Conservation (phyloP, 92 coral and sea anemone genomes). For the Epizoanthus rinbou region DNA sequence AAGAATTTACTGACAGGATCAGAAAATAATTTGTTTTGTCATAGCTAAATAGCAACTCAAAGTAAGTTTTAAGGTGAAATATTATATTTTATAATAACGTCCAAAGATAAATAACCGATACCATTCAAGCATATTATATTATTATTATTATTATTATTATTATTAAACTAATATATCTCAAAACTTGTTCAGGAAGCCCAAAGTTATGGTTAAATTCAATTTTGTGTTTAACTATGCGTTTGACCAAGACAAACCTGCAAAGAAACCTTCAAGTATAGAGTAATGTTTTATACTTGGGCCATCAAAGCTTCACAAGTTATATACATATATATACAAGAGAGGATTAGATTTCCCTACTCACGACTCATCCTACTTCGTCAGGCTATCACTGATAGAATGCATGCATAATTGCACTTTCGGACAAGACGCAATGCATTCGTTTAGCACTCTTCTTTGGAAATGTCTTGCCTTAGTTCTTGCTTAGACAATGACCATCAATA, state of each 20-base stretch:
- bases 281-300: background rate
- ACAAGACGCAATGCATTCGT: background rate
- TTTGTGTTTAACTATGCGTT: background rate
- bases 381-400: background rate
- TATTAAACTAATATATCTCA: background rate
- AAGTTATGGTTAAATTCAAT: background rate
- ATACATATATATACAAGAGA: background rate
- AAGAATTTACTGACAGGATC: no score
- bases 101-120: no score
- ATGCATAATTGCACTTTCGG: constrained; percentile 4
- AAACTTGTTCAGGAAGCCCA: no score
- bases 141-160: no score
- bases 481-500: background rate
- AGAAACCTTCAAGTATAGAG: background rate
- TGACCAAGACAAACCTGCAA: background rate
- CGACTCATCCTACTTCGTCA: background rate
- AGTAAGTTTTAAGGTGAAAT: no score
- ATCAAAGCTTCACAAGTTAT: background rate
- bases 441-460: background rate
- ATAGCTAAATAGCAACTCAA: no score
- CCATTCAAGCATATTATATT: no score
- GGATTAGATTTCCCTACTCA: background rate
- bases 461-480: background rate
- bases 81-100: no score
- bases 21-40: no score